Evolutionary conservation across 2,797 vertebrate genomes (phyloP), one percentile per base, ranked within the genome.

Genomic region (Sebastes hopkinsi): DNA sequence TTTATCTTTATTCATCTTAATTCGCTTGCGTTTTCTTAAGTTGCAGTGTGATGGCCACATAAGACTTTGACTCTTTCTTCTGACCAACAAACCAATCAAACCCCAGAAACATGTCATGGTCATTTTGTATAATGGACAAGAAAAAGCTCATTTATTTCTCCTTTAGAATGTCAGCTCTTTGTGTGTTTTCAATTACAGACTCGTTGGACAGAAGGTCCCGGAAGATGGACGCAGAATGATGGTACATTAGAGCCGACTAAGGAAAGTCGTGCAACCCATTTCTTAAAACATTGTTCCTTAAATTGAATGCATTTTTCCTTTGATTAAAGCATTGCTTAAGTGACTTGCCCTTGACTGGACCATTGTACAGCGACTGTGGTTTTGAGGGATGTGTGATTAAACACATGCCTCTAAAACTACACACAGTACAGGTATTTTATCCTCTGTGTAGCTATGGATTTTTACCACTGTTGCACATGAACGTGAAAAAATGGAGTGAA

Each of bases 291-390:
- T 87, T 88, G 88, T 89, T 88, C 82, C 75, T 86, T 61, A 83
- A 87, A 92, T 90, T 90, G 83, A 86, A 79, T 77, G 73, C 79
- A 90, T 92, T 92, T 92, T 92, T 90, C 32, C 72, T 90, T 67
- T 92, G 87, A 92, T 94, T 89, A 90, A 86, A 82, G 80, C 68
- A 79, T 83, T 74, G 65, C 85, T 89, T 80, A 79, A 91, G 85
- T 84, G 86, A 85, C 91, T 88, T 86, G 87, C 54, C 92, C 93
- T 94, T 93, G 93, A 91, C 92, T 87, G 85, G 86, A 79, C 85
- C 80, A 87, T 87, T 93, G 86, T 87, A 29, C 52, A 4, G 72
- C 56, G 13, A 0, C 62, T 55, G 75, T 52, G 84, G 80, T 82
- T 87, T 82, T 76, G 67, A 89, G 77, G 88, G 85, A 83, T 89